phyloP scores from a whole-genome alignment of 2,113 vertebrate genomes.

The Vidua macroura region DNA sequence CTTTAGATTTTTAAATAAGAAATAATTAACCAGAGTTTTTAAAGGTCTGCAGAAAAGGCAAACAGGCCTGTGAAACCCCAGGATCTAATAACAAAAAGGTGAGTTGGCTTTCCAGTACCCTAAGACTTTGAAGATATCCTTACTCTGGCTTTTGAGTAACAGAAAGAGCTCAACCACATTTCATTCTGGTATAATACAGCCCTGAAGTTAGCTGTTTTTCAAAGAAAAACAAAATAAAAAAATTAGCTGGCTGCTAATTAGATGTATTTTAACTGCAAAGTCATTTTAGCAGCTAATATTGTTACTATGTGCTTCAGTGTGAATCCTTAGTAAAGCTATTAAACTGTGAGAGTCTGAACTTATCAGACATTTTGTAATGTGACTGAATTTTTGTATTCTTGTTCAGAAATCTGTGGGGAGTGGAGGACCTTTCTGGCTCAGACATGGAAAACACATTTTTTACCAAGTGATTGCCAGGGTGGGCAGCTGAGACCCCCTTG shows the following conservation, averaged over 20 bases:
- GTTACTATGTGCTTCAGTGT: slow-evolving; percentile 63
- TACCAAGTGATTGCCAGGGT: background rate
- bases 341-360: slow-evolving; percentile 37
- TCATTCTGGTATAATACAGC: slow-evolving; percentile 7
- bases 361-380: slow-evolving; percentile 17
- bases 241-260: slow-evolving; percentile 67
- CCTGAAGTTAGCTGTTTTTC: slow-evolving; percentile 42
- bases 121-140: background rate
- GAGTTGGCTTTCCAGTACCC: background rate
- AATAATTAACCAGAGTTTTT: slow-evolving; percentile 51
- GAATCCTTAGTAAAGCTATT: slow-evolving; percentile 59
- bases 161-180: background rate
- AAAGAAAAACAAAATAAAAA: background rate
- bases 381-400: background rate
- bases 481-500: background rate
- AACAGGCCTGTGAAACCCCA: background rate
- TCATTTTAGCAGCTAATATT: slow-evolving; percentile 69
- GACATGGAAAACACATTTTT: background rate
- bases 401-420: slow-evolving; percentile 36
- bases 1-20: slow-evolving; percentile 34
- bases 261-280: slow-evolving; percentile 72
- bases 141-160: background rate
- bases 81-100: slow-evolving; percentile 42
- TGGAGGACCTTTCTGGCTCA: slow-evolving; percentile 12
- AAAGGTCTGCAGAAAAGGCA: slow-evolving; percentile 38